Evolutionary conservation across 2,113 vertebrate genomes (phyloP).

Genomic region (Fulmarus glacialis): DNA sequence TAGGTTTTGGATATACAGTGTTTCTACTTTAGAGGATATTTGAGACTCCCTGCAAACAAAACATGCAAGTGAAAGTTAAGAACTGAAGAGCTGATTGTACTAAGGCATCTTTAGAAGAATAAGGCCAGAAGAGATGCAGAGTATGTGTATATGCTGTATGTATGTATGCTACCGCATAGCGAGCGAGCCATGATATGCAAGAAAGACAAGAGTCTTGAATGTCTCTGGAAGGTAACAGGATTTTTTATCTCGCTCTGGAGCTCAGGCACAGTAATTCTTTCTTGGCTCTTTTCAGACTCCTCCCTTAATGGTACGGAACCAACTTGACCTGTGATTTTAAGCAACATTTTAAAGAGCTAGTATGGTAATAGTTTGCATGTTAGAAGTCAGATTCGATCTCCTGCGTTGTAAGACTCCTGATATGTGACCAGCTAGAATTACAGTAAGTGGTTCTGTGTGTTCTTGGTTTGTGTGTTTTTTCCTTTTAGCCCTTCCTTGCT

Average conservation of each 20-base stretch:
- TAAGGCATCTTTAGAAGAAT: not conserved
- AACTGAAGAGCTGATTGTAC: not conserved
- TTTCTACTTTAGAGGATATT: not conserved
- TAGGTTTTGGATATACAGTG: not conserved
- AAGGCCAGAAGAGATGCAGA: not conserved
- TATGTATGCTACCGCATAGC: not conserved
- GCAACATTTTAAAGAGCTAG: not conserved
- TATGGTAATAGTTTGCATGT: not conserved
- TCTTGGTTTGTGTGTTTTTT: not conserved
- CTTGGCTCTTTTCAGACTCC: not conserved
- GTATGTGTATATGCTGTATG: not conserved
- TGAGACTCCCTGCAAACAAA: not conserved
- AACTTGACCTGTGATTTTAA: not conserved
- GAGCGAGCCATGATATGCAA: not conserved
- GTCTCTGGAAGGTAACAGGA: not conserved
- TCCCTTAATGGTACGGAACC: not conserved
- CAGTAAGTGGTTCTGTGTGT: not conserved
- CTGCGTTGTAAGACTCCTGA: not conserved
- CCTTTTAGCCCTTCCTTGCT: not conserved
- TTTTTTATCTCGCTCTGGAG: not conserved
- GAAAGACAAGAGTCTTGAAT: not conserved
- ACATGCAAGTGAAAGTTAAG: not conserved
- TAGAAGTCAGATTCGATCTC: not conserved
- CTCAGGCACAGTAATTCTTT: not conserved
- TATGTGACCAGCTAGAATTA: not conserved